Conservation (phyloP, 2,113 vertebrate genomes). For the Rhinoderma darwinii region DNA sequence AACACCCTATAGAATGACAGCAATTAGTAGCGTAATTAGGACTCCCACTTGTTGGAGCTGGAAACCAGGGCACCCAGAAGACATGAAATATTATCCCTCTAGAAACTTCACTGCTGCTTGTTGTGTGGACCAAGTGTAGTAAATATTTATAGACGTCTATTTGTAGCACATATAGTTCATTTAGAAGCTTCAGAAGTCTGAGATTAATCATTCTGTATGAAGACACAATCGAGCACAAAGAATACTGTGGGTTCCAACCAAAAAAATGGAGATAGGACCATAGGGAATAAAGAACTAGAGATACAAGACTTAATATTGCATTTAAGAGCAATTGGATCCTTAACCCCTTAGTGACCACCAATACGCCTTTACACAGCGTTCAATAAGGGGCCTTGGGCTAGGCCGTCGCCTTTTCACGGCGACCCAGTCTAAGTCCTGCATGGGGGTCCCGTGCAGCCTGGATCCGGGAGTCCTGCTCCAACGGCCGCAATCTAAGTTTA, state of each 20-base stretch:
- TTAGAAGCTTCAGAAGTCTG: not conserved
- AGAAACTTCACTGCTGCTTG: not conserved
- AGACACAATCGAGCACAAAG: not conserved
- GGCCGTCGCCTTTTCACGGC: too few relatives aligned
- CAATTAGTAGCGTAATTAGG: constrained; percentile 22
- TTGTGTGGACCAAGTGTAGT: constrained; percentile 1
- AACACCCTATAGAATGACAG: constrained; percentile 9
- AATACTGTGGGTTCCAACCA: too few relatives aligned
- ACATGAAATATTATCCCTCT: constrained; percentile 14
- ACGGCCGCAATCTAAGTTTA: too few relatives aligned
- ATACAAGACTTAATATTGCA: not conserved
- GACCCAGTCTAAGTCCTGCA: too few relatives aligned
- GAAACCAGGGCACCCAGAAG: constrained; percentile 1
- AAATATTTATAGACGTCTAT: not conserved
- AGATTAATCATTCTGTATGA: not conserved
- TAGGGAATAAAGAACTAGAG: not conserved
- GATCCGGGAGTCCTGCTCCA: too few relatives aligned
- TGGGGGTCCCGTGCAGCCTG: too few relatives aligned
- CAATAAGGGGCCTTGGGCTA: too few relatives aligned
- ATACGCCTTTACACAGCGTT: too few relatives aligned
- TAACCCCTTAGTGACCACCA: too few relatives aligned
- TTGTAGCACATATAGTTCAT: not conserved
- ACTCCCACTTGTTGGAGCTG: not conserved
- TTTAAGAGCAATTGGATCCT: not conserved
- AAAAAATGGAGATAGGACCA: not conserved